Base-by-base conservation (phyloP, 2,113 vertebrate species). In the Salvelinus namaycush region DNA sequence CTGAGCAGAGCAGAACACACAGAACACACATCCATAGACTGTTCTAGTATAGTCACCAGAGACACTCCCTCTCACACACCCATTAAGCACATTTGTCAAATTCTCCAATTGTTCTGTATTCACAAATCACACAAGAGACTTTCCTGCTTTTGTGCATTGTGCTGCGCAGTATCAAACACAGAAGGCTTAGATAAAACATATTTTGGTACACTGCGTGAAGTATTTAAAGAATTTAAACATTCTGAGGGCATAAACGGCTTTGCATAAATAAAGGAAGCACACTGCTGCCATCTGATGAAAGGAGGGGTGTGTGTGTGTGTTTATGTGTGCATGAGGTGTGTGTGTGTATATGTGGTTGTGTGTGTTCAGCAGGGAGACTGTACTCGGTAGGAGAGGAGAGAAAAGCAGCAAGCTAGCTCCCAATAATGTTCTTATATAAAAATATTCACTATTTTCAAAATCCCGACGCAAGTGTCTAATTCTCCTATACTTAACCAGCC, bases 211-310 rank as follows among this genome's bases (percentile, higher is more conserved):
- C 88, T 76, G 81, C 77, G 68, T 83, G 85, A 88, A 88, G 85
- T 83, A 84, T 90, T 89, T 88, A 83, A 87, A 86, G 80, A 84
- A 86, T 77, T 87, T 76, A 88, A 90, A 84, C 83, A 83, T 88
- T 91, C 87, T 76, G 82, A 81, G 81, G 87, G 81, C 85, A 84
- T 83, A 82, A 89, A 88, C 70, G 79, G 85, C 89, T 89, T 86
- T 87, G 87, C 86, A 88, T 90, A 85, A 80, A 84, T 89, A 84
- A 81, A 84, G 1, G 44, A 82, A 81, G 54, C 57, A 70, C 24
- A 81, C 72, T 82, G 79, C 78, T 83, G 82, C 85, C 85, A 90
- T 87, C 81, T 88, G 86, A 91, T 86, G 83, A 88, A 65, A 34
- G 20, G 26, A 27, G 29, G 71, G 24, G 3, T 48, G 39, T 73